Percentiles rank a stretch among this genome's conserved stretches.
These are phyloP conservation scores for Platerodrilus igneus DNA, from an alignment of 2,888 invertebrate genomes.

Conservation along the genomic window DNA sequence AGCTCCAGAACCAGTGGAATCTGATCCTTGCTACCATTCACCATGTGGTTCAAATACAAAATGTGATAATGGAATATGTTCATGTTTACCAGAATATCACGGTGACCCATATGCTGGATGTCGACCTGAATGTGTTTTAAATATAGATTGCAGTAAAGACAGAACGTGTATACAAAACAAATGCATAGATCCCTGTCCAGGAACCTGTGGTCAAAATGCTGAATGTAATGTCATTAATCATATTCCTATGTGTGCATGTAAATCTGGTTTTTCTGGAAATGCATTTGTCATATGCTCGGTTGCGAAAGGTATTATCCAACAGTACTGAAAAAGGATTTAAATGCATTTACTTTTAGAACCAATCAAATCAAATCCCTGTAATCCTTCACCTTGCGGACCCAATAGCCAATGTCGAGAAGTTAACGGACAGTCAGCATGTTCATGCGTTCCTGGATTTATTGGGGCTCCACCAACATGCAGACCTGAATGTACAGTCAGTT, in stretches of 20 bases:
- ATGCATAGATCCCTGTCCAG: constrained; percentile 51
- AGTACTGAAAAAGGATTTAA: constrained; percentile 44
- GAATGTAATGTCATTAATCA: constrained; percentile 52
- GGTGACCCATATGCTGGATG: constrained; percentile 45
- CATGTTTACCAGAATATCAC: constrained; percentile 43
- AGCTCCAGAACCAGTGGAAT: constrained; percentile 42
- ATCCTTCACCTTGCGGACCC: constrained; percentile 64
- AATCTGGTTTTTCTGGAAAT: constrained; percentile 45
- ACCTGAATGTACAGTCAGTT: constrained; percentile 66
- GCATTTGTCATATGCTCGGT: constrained; percentile 44
- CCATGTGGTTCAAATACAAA: constrained; percentile 44
- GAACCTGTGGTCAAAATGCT: constrained; percentile 52
- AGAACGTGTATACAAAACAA: constrained; percentile 48
- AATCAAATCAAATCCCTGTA: constrained; percentile 50
- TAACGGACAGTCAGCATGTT: constrained; percentile 56
- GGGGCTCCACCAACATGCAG: constrained; percentile 64
- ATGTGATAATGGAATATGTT: constrained; percentile 42
- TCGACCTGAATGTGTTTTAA: constrained; percentile 47
- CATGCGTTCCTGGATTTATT: constrained; percentile 64
- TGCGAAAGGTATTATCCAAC: constrained; percentile 50
- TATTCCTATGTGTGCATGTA: constrained; percentile 51
- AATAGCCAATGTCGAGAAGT: constrained; percentile 52
- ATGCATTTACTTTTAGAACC: constrained; percentile 31
- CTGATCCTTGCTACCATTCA: constrained; percentile 36
- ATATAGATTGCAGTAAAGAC: constrained; percentile 47